Percentiles rank a stretch among this genome's conserved stretches.
Conservation (phyloP, 1,140 invertebrate genomes). For the Drosophila chauvacae region DNA sequence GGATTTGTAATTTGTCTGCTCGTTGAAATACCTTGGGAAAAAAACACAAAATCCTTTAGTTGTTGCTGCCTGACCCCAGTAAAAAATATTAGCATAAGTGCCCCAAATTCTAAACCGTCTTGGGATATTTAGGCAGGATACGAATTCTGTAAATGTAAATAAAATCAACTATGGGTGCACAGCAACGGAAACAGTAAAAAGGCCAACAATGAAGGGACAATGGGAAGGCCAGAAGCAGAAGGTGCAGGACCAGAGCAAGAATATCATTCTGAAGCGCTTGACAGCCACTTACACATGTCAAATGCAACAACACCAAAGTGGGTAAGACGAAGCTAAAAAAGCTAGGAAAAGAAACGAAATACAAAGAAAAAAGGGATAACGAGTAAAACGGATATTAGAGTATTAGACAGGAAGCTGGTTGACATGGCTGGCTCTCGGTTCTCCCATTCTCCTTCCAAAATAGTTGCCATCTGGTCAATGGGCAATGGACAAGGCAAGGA, state of each 20-base stretch:
- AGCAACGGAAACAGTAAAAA: constrained; percentile 13
- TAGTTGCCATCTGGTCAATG: constrained; percentile 53
- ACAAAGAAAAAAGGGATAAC: constrained; percentile 51
- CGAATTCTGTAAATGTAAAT: constrained; percentile 80
- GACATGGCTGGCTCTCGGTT: constrained; percentile 46
- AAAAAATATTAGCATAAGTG: constrained; percentile 80
- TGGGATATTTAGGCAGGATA: constrained; percentile 35
- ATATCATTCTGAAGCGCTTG: constrained; percentile 79
- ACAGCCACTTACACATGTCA: constrained; percentile 82
- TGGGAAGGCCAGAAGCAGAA: constrained; percentile 45
- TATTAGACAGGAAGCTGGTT: constrained; percentile 75
- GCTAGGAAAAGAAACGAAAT: not conserved
- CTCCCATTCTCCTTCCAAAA: constrained; percentile 24
- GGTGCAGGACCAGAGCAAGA: constrained; percentile 65
- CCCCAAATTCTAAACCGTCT: constrained; percentile 31
- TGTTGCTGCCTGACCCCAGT: constrained; percentile 50
- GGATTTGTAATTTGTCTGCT: constrained; percentile 65
- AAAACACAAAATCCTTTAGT: constrained; percentile 50
- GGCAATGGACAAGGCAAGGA: constrained; percentile 12
- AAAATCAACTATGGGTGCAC: constrained; percentile 71
- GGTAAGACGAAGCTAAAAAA: constrained; percentile 16
- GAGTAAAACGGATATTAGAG: constrained; percentile 82
- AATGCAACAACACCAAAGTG: constrained; percentile 64
- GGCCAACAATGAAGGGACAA: constrained; percentile 48
- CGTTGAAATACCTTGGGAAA: constrained; percentile 33